Percentiles rank a stretch among this genome's conserved stretches.
Evolutionary conservation across 1,140 invertebrate genomes (phyloP).

Genomic region (Zaprionus lachaisei): DNA sequence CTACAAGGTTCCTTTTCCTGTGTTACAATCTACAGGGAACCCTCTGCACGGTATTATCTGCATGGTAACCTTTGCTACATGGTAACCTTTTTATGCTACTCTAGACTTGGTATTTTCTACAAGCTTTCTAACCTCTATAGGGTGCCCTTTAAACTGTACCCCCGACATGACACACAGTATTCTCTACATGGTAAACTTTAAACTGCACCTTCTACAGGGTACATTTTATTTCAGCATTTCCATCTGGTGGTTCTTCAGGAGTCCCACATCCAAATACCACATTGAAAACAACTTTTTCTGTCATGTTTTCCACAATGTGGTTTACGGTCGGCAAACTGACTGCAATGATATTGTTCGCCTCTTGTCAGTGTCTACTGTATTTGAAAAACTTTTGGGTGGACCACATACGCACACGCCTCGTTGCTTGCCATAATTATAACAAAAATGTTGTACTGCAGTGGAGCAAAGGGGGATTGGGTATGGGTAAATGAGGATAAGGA

Average conservation of each 20-base stretch:
- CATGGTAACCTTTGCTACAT: not conserved
- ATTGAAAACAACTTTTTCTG: not conserved
- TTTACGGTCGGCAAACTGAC: not conserved
- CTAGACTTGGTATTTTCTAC: not conserved
- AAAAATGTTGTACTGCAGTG: slow-evolving; percentile 24
- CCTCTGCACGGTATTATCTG: not conserved
- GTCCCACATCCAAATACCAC: not conserved
- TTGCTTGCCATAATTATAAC: slow-evolving; percentile 55
- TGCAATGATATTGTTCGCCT: not conserved
- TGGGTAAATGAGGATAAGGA: not conserved
- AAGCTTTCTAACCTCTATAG: not conserved
- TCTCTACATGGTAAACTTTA: not conserved
- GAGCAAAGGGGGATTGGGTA: not conserved
- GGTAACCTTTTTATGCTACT: not conserved
- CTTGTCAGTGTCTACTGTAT: not conserved
- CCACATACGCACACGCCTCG: slow-evolving; percentile 54
- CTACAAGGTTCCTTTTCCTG: not conserved
- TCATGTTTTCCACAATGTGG: not conserved
- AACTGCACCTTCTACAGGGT: no score
- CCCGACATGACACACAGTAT: not conserved
- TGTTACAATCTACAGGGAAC: not conserved
- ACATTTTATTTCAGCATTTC: no score
- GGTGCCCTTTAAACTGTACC: not conserved
- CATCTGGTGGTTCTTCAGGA: no score
- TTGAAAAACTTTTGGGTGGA: slow-evolving; percentile 14